Base-by-base conservation (phyloP, 2,888 invertebrate species). In the Agonum fuliginosum region DNA sequence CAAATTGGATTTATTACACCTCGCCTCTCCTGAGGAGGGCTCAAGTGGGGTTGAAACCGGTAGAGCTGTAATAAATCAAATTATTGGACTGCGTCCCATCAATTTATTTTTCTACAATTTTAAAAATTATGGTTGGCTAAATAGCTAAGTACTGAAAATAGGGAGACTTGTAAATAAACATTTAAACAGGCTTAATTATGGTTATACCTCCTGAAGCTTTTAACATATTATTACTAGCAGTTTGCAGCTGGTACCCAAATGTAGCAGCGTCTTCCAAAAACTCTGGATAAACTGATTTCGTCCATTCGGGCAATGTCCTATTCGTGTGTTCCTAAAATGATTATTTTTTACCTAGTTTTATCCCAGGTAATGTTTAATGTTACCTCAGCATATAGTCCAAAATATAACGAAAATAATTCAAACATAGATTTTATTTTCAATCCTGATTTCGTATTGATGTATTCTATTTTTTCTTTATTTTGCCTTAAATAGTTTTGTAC, bases 251-350 rank as follows among this genome's bases (percentile, higher is more conserved):
- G 54, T 80, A 80, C 12, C 27, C 19, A 10, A 76, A 67, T 17
- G 78, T 73, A 20, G 75, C 67, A 12, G 76, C 41, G 2, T 78
- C 51, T 22, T 72, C 70, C 14, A 80, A 34, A 20, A 78, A 76
- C 37, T 78, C 75, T n/a, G 80, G 80, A 62, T 78, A 80, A 6
- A 80, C 71, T 78, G 43, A 14, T 14, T 71, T 54, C 10, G 65
- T 67, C 37, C 78, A 71, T 51, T 8, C 22, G 20, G 76, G 76
- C 37, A 76, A 51, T 12, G 48, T 48, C n/a, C 46, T 22, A 12
- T 48, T 48, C 5, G 27, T 71, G 19, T 48, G 70, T 48, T 48
- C 70, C 70, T 71, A 71, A 30, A 73, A 37, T 19, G 54, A 72
- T 20, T 46, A 12, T 24, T 17, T 2, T 30, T 10, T 34, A 51